phyloP scores from a whole-genome alignment of 2,113 vertebrate species.

The Lutjanus erythropterus region DNA sequence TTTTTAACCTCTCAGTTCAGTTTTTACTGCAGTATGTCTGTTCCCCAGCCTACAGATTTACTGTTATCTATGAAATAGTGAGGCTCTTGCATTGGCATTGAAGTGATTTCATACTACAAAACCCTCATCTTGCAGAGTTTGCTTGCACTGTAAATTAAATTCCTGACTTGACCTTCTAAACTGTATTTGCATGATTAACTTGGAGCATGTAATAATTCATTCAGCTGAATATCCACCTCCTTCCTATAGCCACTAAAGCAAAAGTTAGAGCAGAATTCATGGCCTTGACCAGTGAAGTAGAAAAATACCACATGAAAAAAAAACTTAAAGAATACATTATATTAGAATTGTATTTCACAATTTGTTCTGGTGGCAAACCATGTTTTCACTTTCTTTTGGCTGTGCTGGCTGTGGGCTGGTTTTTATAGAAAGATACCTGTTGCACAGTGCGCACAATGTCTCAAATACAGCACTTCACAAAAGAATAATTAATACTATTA shows the following conservation, averaged over 20 bases:
- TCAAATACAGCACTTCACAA: not conserved
- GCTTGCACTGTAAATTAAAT: slow-evolving; percentile 20
- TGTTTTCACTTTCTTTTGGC: not conserved
- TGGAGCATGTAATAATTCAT: not conserved
- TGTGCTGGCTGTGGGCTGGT: not conserved
- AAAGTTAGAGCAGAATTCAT: not conserved
- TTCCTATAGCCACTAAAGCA: not conserved
- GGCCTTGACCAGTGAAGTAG: not conserved
- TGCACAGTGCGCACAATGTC: not conserved
- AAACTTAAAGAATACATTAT: not conserved
- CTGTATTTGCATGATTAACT: slow-evolving; percentile 13
- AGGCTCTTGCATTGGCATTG: not conserved
- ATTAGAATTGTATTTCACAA: not conserved
- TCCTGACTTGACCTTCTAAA: slow-evolving; percentile 19
- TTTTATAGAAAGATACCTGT: slow-evolving; percentile 26
- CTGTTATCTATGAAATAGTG: not conserved
- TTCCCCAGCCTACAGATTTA: not conserved
- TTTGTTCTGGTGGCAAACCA: not conserved
- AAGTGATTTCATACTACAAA: slow-evolving; percentile 4
- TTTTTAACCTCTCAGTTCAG: too few species aligned
- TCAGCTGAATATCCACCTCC: not conserved
- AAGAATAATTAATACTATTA: not conserved
- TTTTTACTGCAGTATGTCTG: too few species aligned
- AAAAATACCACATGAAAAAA: not conserved
- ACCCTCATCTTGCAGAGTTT: slow-evolving; percentile 30